Evolutionary conservation across 2,113 vertebrate species (phyloP), one percentile per base, ranked within the genome.

Genomic region (Benitochromis conjunctus): DNA sequence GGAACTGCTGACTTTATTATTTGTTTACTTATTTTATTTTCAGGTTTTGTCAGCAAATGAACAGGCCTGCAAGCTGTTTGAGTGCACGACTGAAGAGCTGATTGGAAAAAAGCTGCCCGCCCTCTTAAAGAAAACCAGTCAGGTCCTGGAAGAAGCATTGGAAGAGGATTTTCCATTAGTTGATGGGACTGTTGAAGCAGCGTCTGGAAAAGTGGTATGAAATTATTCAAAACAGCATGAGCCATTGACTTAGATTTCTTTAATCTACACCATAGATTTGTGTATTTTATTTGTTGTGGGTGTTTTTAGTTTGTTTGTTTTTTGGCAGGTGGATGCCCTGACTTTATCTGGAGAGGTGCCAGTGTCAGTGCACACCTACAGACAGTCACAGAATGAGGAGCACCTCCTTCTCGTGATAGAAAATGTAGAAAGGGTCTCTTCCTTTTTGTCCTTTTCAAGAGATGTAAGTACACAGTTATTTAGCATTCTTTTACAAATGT

Each of bases 1-100:
- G n/a, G 3, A 21, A 31, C n/a, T 51, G 13, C 34, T 6, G 2
- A 4, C 9, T 55, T 2, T 46, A 36, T 24, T 57, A 58, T 53
- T 19, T 41, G 18, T 54, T 78, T 10, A 66, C 5, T 53, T 43
- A 48, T 38, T 76, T 1, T 51, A 48, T 34, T 84, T 69, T 76
- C 90, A 99, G 98, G 97, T 99, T 92, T 87, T 98, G 19, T 96
- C 98, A 81, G 97, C 96, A 81, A 99, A 98, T 57, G 96, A 98
- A 78, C 94, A 94, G 91, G 98, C 98, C 5, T 97, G 96, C 93
- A 96, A 94, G 62, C 92, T 99, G 60, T 96, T 99, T 93, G 97
- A 97, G 29, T 97, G 95, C 77, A 96, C 94, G 13, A 89, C 94
- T 58, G 83, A 93, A 14, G 96, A 97, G 9, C 88, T 99, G 82